Conservation (phyloP, 2,888 invertebrate genomes). For the Stenodera caucasica region DNA sequence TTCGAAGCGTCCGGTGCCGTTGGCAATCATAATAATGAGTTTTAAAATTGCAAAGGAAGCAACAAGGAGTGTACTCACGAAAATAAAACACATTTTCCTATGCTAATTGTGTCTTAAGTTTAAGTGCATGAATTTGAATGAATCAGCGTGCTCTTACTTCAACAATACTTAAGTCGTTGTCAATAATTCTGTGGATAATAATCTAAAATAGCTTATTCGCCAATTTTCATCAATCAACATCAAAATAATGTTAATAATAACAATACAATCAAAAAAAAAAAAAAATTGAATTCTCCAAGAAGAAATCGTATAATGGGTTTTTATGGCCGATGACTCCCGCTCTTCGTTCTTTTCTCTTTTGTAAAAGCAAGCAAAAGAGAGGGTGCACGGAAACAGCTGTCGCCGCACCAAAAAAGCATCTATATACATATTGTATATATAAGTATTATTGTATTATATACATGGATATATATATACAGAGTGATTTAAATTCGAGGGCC, state of each 20-base stretch:
- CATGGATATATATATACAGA: no score
- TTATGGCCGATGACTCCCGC: constrained; percentile 15
- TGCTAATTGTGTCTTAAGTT: constrained; percentile 19
- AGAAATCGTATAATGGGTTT: constrained; percentile 9
- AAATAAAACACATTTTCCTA: constrained; percentile 23
- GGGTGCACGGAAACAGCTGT: constrained; percentile 47
- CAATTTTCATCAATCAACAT: no score
- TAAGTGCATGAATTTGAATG: constrained; percentile 24
- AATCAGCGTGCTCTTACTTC: constrained; percentile 21
- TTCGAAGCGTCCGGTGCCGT: constrained; percentile 10
- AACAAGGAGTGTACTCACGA: constrained; percentile 15
- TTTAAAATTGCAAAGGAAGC: constrained; percentile 5
- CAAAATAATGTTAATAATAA: constrained; percentile 7
- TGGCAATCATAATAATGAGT: constrained; percentile 11
- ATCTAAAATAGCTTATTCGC: no score
- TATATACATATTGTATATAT: no score
- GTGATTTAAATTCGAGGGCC: no score
- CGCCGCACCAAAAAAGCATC: constrained; percentile 34
- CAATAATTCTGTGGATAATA: no score
- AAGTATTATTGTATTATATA: no score
- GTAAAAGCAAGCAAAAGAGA: constrained; percentile 19
- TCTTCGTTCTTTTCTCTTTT: neutral
- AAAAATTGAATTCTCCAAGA: neutral
- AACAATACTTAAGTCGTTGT: constrained; percentile 23
- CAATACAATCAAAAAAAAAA: neutral